phyloP scores from a whole-genome alignment of 1,140 invertebrate genomes.

The Micrasema longulum region DNA sequence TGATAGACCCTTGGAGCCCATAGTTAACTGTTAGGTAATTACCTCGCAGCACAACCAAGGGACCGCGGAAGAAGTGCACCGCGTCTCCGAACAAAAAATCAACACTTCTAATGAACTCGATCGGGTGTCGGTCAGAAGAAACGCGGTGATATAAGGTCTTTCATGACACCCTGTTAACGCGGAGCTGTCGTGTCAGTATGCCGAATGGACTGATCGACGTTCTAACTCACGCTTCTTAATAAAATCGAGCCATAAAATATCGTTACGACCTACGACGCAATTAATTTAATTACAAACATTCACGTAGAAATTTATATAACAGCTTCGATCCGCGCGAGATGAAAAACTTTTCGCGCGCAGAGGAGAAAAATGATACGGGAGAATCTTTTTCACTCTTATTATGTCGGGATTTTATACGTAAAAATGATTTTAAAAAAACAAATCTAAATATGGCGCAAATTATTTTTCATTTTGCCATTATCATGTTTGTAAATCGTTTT shows the following conservation, averaged over 20 bases:
- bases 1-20: not conserved
- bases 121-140: conserved; percentile 3
- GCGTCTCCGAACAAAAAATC: not conserved
- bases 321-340: not conserved
- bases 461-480: no score
- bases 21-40: not conserved
- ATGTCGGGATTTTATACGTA: no score
- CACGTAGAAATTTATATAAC: conserved; percentile 15
- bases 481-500: no score
- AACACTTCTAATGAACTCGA: conserved; percentile 20
- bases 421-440: no score
- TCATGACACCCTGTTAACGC: conserved; percentile 3
- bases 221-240: conserved; percentile 12
- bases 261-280: not conserved
- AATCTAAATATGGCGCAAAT: no score
- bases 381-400: no score
- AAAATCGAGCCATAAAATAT: conserved; percentile 3
- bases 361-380: no score
- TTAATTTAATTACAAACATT: conserved; percentile 24
- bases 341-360: conserved; percentile 4
- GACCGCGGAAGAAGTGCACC: not conserved
- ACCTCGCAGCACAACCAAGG: no score
- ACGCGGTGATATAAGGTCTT: no score
- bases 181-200: conserved; percentile 17
- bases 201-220: not conserved